phyloP scores from a whole-genome alignment of 2,797 vertebrate genomes.

The Cynodonichthys magdalenae region DNA sequence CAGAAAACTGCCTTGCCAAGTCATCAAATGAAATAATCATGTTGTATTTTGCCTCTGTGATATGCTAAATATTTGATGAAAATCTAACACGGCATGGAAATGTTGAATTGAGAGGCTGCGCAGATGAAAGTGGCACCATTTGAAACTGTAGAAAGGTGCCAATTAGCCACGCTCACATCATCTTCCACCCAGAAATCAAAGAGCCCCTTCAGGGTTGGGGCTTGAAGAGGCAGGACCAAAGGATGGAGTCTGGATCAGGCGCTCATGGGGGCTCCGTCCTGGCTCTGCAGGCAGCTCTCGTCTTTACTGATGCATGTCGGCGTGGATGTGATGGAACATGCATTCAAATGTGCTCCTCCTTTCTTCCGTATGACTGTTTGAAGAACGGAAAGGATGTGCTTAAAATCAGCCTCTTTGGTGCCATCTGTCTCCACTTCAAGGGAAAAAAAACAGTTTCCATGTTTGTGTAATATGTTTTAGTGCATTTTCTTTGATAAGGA shows the following conservation, averaged over 20 bases:
- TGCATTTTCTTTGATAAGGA: constrained; percentile 45
- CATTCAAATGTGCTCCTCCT: constrained; percentile 58
- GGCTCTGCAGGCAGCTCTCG: constrained; percentile 39
- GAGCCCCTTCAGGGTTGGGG: constrained; percentile 40
- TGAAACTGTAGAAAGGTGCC: constrained; percentile 47
- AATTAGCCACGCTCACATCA: constrained; percentile 59
- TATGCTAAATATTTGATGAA: constrained; percentile 45
- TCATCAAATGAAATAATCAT: constrained; percentile 53
- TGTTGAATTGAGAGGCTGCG: constrained; percentile 30
- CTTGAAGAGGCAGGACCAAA: constrained; percentile 39
- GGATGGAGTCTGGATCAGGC: constrained; percentile 14
- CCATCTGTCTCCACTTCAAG: constrained; percentile 67
- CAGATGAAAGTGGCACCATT: constrained; percentile 41
- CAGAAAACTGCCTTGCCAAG: constrained; percentile 43
- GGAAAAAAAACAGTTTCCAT: constrained; percentile 30
- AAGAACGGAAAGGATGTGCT: constrained; percentile 51
- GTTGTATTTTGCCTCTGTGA: constrained; percentile 43
- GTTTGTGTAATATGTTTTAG: constrained; percentile 47
- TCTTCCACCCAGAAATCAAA: constrained; percentile 55
- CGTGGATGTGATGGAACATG: constrained; percentile 54
- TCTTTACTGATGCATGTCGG: constrained; percentile 56
- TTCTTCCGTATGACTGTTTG: constrained; percentile 33
- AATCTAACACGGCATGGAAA: constrained; percentile 40
- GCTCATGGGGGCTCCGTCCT: constrained; percentile 10
- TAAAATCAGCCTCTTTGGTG: constrained; percentile 66